These are phyloP conservation scores for Arnoldichthys spilopterus DNA, from an alignment of 2,797 vertebrate genomes.

Conservation along the genomic window DNA sequence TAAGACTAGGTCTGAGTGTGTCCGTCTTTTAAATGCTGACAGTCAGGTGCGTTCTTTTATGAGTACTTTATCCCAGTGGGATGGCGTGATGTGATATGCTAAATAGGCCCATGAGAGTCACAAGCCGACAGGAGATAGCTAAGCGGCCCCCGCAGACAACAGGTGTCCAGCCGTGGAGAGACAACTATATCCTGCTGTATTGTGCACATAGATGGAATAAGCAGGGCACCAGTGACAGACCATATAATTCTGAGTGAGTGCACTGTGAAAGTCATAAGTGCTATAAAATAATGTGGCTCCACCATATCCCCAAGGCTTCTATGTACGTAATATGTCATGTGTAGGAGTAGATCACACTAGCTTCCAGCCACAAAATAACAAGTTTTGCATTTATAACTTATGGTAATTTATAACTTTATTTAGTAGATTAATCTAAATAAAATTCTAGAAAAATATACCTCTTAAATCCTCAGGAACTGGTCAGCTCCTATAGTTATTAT, in stretches of 20 bases:
- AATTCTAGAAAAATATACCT: too few relatives aligned
- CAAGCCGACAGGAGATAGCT: slow-evolving; percentile 39
- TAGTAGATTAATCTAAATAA: too few relatives aligned
- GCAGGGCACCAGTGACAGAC: slow-evolving; percentile 33
- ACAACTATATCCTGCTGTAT: slow-evolving; percentile 39
- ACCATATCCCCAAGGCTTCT: slow-evolving; percentile 25
- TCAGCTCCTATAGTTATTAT: too few relatives aligned
- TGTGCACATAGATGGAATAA: slow-evolving; percentile 43
- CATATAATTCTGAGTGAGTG: slow-evolving; percentile 35
- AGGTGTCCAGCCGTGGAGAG: slow-evolving; percentile 48
- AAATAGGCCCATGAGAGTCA: slow-evolving; percentile 33
- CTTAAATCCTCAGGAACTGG: too few relatives aligned
- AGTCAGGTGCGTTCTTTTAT: slow-evolving; percentile 52
- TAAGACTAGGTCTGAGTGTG: slow-evolving; percentile 27
- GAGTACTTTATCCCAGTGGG: slow-evolving; percentile 33
- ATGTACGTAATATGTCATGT: slow-evolving; percentile 25
- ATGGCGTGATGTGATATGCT: slow-evolving; percentile 38
- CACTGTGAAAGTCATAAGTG: slow-evolving; percentile 31
- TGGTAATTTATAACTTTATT: too few relatives aligned
- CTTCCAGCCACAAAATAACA: too few relatives aligned
- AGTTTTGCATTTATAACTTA: too few relatives aligned
- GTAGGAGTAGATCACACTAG: neutral
- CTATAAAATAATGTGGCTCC: slow-evolving; percentile 29
- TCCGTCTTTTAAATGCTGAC: slow-evolving; percentile 23
- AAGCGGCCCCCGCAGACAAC: slow-evolving; percentile 44